Evolutionary conservation across 64 coral and sea anemone genomes (phyloP), one percentile per base, ranked within the genome.

Genomic region (Pocillopora damicornis): DNA sequence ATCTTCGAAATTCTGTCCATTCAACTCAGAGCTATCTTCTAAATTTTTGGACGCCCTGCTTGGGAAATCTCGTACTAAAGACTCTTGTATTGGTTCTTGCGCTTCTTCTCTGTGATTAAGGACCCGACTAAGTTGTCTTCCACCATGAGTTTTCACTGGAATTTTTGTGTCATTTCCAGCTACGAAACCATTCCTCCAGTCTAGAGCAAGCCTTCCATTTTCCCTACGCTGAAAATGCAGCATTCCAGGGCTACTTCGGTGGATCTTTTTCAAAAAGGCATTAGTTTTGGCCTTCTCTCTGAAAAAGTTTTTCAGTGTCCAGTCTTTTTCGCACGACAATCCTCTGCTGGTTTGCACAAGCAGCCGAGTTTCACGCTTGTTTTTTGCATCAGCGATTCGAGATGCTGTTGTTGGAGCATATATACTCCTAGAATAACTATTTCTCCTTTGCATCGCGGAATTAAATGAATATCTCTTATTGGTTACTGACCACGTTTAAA

Each of bases 271-370:
- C 8, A 79, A 22, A 60, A 79, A 79, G 20, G 20, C 60, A 14
- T 79, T 79, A 23, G 64, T 65, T 26, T 58, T 56, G 37, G 81
- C 81, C 38, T 85, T 85, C 38, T 85, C 81, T 59, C 37, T 85
- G 65, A 57, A 85, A 68, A 85, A 85, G 42, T 15, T 58, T 85
- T 20, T 16, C 11, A 85, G 4, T 15, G 81, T 67, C 14, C 81
- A 17, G 22, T 85, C 65, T 1, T 36, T 57, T 38, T 57, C 35
- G 61, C 64, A n/a, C 1, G 37, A 72, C 18, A 85, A 66, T 13
- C 65, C 81, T 85, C 26, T 25, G 37, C 38, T 85, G 37, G 63
- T 18, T 34, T 67, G 51, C 13, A 22, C 65, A 45, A 85, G 81
- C 30, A 67, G 30, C 11, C 69, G 25, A 15, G 81, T 72, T 73